Evolutionary conservation across 2,797 vertebrate genomes (phyloP).

Genomic region (Picus viridis): DNA sequence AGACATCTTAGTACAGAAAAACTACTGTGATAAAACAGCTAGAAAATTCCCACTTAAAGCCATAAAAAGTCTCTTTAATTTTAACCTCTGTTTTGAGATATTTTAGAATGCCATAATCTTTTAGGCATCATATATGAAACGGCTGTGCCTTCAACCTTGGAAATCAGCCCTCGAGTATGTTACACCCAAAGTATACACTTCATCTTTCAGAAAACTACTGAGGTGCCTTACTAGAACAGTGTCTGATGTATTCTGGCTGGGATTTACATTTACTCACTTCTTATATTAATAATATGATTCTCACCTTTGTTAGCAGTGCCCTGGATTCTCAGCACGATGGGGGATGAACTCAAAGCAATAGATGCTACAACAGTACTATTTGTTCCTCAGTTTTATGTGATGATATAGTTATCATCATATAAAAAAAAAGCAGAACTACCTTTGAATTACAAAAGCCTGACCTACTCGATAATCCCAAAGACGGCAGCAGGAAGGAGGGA

Average conservation of each 20-base stretch:
- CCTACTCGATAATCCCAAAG: neutral
- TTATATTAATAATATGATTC: neutral
- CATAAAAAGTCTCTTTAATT: constrained; percentile 16
- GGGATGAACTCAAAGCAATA: neutral
- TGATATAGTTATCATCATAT: neutral
- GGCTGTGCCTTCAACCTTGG: neutral
- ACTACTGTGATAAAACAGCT: neutral
- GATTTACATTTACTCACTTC: neutral
- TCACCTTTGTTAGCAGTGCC: neutral
- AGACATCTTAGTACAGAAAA: neutral
- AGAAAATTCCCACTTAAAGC: constrained; percentile 9
- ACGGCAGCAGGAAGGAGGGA: neutral
- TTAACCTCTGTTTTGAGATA: neutral
- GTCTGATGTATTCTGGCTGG: neutral
- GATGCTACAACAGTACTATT: neutral
- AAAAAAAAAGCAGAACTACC: neutral
- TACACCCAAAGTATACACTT: neutral
- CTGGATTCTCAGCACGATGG: neutral
- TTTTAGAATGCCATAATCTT: neutral
- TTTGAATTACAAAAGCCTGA: neutral
- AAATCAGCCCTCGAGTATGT: neutral
- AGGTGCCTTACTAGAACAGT: neutral
- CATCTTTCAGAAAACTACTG: neutral
- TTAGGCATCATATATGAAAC: neutral
- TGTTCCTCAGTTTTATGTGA: neutral